Evolutionary conservation across 2,888 invertebrate species (phyloP).

Genomic region (Urechis unicinctus): DNA sequence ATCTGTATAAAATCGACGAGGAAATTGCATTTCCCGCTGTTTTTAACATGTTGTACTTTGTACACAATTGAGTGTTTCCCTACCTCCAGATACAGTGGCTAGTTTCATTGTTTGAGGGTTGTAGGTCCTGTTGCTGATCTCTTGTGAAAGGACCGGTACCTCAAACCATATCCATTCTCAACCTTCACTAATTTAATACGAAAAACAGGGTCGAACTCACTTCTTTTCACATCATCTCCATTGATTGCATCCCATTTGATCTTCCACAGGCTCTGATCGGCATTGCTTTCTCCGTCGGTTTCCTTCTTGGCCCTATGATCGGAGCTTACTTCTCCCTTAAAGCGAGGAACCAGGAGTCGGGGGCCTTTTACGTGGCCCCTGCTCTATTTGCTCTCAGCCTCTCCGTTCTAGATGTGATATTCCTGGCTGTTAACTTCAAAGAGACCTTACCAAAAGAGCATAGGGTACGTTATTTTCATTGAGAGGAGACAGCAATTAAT

Average conservation of each 20-base stretch:
- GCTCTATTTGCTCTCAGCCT: constrained; percentile 60
- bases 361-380: constrained; percentile 72
- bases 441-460: constrained; percentile 75
- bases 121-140: too few relatives aligned
- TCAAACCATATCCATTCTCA: too few relatives aligned
- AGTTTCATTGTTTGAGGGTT: too few relatives aligned
- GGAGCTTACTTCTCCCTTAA: constrained; percentile 61
- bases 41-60: too few relatives aligned
- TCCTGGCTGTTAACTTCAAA: constrained; percentile 67
- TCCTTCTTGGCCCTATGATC: constrained; percentile 89
- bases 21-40: too few relatives aligned
- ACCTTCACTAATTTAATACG: too few relatives aligned
- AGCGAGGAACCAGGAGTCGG: constrained; percentile 53
- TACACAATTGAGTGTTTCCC: too few relatives aligned
- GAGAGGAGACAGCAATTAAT: neutral
- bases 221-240: too few relatives aligned
- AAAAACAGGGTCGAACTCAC: too few relatives aligned
- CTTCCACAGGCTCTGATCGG: constrained; percentile 80
- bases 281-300: constrained; percentile 95
- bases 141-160: too few relatives aligned
- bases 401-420: constrained; percentile 69
- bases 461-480: constrained; percentile 41
- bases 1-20: too few relatives aligned
- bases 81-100: too few relatives aligned
- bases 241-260: neutral